phyloP scores from a whole-genome alignment of 1,140 invertebrate species.

The Lasaia peninsularis region DNA sequence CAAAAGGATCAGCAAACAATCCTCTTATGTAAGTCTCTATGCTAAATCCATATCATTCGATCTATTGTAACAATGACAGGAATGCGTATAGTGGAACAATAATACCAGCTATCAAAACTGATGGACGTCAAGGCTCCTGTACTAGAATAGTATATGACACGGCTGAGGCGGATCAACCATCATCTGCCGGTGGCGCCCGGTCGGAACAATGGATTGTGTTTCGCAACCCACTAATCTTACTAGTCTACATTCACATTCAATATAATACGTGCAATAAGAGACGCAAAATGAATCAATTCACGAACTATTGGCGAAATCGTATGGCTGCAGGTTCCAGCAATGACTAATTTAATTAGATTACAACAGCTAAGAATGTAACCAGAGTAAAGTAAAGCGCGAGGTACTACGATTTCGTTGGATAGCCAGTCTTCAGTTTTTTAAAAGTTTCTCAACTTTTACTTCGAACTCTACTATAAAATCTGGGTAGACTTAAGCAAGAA shows the following conservation, averaged over 20 bases:
- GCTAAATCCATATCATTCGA: slow-evolving; percentile 10
- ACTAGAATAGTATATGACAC: slow-evolving; percentile 38
- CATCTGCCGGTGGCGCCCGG: slow-evolving; percentile 36
- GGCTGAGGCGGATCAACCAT: slow-evolving; percentile 33
- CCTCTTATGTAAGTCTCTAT: background rate
- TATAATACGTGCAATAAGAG: slow-evolving; percentile 20
- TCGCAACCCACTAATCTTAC: slow-evolving; percentile 40
- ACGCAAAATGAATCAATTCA: slow-evolving; percentile 25
- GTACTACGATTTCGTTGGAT: too few relatives aligned
- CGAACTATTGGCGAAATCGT: slow-evolving; percentile 20
- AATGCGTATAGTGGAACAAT: slow-evolving; percentile 32
- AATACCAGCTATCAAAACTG: slow-evolving; percentile 41
- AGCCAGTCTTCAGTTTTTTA: too few relatives aligned
- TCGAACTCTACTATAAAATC: too few relatives aligned
- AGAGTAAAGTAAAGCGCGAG: too few relatives aligned
- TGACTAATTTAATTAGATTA: too few relatives aligned
- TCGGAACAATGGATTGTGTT: slow-evolving; percentile 36
- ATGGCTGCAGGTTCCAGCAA: slow-evolving; percentile 4
- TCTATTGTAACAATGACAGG: slow-evolving; percentile 28
- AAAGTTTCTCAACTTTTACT: too few relatives aligned
- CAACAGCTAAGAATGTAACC: background rate
- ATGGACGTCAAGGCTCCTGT: slow-evolving; percentile 54
- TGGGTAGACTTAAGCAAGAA: too few relatives aligned
- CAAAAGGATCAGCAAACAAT: background rate
- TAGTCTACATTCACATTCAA: slow-evolving; percentile 40